A percentile compares a stretch with the other conserved stretches of the same genome.
These are phyloP conservation scores for Chymomyza procnemis DNA, from an alignment of 2,888 invertebrate genomes.

Conservation along the genomic window DNA sequence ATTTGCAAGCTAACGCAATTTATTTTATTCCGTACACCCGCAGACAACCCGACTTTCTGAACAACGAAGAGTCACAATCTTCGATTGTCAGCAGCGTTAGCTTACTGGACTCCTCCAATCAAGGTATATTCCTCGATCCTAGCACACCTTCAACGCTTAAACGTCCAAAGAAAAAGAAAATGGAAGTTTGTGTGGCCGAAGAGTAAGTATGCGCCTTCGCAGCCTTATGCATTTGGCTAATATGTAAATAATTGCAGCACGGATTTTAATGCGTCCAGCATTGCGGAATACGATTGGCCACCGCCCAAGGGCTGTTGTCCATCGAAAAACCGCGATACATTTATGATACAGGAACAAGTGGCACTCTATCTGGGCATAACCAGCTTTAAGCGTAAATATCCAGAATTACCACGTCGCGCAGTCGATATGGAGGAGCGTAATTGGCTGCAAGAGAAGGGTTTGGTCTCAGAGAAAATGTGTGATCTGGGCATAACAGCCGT, in stretches of 20 bases:
- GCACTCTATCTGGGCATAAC: slow-evolving; percentile 96
- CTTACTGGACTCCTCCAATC: slow-evolving; percentile 72
- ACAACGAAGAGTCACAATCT: slow-evolving; percentile 87
- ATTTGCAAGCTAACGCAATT: background rate
- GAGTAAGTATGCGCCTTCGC: slow-evolving; percentile 72
- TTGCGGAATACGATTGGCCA: slow-evolving; percentile 97
- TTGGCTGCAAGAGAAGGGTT: slow-evolving; percentile 88
- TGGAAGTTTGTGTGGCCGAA: slow-evolving; percentile 80
- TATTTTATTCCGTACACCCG: background rate
- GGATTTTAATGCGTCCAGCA: slow-evolving; percentile 88
- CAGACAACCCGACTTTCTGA: slow-evolving; percentile 77
- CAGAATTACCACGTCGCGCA: slow-evolving; percentile 89
- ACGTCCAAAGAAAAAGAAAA: slow-evolving; percentile 78
- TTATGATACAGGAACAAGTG: slow-evolving; percentile 97
- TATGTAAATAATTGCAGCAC: slow-evolving; percentile 69
- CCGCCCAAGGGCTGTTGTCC: slow-evolving; percentile 80
- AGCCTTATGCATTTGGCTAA: slow-evolving; percentile 9
- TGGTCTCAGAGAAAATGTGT: slow-evolving; percentile 94
- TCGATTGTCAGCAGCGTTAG: slow-evolving; percentile 86
- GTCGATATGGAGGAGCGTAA: slow-evolving; percentile 95
- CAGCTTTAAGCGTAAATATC: slow-evolving; percentile 97
- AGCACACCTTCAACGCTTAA: slow-evolving; percentile 70
- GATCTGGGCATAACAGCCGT: slow-evolving; percentile 96
- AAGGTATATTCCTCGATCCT: slow-evolving; percentile 56
- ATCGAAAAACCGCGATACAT: slow-evolving; percentile 84